Conservation (phyloP, 1,140 invertebrate genomes). For the Cardiocondyla obscurior region DNA sequence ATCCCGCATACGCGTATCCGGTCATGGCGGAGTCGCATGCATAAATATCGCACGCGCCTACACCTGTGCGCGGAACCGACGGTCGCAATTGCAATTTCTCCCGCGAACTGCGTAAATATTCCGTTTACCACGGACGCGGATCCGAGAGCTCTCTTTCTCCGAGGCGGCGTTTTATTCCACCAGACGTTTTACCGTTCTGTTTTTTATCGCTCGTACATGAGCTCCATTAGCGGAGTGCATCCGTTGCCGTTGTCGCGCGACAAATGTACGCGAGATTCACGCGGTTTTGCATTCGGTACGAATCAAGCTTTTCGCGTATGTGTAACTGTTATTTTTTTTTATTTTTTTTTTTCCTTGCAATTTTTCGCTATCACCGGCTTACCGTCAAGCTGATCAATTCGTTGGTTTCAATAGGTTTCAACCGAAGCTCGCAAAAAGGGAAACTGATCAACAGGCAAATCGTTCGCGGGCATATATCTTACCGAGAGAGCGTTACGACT, state of each 20-base stretch:
- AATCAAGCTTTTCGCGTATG: conserved; percentile 12
- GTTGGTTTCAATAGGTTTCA: background rate
- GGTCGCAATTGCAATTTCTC: background rate
- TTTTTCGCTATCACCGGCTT: conserved; percentile 21
- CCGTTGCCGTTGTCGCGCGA: conserved; percentile 14
- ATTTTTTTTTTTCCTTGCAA: conserved; percentile 4
- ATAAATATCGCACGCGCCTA: conserved; percentile 18
- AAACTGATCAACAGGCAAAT: background rate
- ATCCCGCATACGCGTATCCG: background rate
- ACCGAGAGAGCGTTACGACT: background rate
- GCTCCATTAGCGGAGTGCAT: conserved; percentile 23
- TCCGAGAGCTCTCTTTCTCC: background rate
- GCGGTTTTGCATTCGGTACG: background rate
- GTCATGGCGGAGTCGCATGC: background rate
- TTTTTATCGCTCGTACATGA: conserved; percentile 21
- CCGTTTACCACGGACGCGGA: background rate
- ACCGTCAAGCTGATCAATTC: conserved; percentile 7
- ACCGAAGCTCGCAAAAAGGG: background rate
- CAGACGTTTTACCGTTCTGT: background rate
- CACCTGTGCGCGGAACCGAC: conserved; percentile 3
- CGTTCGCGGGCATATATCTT: background rate
- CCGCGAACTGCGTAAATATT: background rate
- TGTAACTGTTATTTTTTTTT: too few species aligned
- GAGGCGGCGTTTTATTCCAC: conserved; percentile 30
- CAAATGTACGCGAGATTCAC: conserved; percentile 26